These are phyloP conservation scores for Dolichopus griseipennis DNA, from an alignment of 2,888 invertebrate species.

Conservation along the genomic window DNA sequence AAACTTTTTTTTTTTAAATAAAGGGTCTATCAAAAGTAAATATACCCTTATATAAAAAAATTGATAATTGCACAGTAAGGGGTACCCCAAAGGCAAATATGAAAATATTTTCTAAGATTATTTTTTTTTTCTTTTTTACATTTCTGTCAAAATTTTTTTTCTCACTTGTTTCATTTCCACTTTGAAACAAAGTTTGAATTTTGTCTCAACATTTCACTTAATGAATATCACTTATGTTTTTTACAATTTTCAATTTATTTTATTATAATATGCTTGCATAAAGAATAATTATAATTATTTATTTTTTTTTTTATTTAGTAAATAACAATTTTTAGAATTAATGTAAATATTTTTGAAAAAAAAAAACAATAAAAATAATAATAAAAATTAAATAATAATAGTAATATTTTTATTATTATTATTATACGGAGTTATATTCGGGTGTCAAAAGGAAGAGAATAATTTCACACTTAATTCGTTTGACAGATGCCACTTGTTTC, in stretches of 20 bases:
- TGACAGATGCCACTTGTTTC: conserved; percentile 32
- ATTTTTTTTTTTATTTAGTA: not conserved
- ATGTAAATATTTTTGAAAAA: conserved; percentile 1
- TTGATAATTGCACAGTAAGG: not conserved
- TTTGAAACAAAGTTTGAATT: no score
- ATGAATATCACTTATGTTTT: no score
- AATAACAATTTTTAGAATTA: conserved; percentile 7
- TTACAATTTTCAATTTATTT: no score
- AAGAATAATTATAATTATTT: conserved; percentile 1
- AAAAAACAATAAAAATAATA: conserved; percentile 23
- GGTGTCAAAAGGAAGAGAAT: conserved; percentile 20
- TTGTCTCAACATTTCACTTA: no score
- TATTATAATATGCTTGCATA: not conserved
- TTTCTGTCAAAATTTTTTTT: no score
- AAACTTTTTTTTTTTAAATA: no score
- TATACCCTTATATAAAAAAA: not conserved
- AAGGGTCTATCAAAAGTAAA: no score
- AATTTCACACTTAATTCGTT: conserved; percentile 32
- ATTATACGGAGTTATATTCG: not conserved
- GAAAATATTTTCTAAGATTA: not conserved
- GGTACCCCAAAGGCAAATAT: conserved; percentile 1
- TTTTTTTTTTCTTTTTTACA: no score
- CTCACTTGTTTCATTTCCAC: no score
- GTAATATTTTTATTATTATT: conserved; percentile 9
- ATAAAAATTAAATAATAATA: conserved; percentile 24